Evolutionary conservation across 2,888 invertebrate genomes (phyloP).

Genomic region (Catonia carolina): DNA sequence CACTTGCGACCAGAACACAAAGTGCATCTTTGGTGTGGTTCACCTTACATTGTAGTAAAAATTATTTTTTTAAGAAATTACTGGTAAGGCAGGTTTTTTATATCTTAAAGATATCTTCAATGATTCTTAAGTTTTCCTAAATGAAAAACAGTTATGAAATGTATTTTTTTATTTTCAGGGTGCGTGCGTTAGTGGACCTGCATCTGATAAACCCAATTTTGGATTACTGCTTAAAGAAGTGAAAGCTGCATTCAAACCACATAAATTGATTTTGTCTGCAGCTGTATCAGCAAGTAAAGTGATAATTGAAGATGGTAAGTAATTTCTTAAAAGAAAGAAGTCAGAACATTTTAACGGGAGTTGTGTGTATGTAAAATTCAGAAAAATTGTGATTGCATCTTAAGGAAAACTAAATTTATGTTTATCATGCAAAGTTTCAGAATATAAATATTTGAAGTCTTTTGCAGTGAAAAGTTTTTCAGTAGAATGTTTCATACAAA

Average conservation of each 20-base stretch:
- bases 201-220: constrained; percentile 73
- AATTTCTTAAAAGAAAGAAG: no score
- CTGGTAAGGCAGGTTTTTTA: neutral
- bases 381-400: no score
- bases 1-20: no score
- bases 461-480: no score
- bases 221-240: constrained; percentile 68
- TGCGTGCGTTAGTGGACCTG: constrained; percentile 75
- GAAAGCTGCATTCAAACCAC: constrained; percentile 60
- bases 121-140: neutral
- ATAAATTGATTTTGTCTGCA: constrained; percentile 66
- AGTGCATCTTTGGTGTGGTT: no score
- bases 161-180: constrained; percentile 47
- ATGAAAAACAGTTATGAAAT: neutral
- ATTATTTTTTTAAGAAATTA: constrained; percentile 19
- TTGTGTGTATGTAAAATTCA: no score
- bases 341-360: no score
- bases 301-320: constrained; percentile 65
- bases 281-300: constrained; percentile 80
- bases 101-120: neutral
- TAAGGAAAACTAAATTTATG: no score
- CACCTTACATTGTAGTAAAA: no score
- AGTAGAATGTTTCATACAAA: no score
- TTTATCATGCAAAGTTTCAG: no score
- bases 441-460: no score